Percentiles rank a stretch among this genome's conserved stretches.
phyloP scores from a whole-genome alignment of 2,888 invertebrate species.

The Cerceris rybyensis region DNA sequence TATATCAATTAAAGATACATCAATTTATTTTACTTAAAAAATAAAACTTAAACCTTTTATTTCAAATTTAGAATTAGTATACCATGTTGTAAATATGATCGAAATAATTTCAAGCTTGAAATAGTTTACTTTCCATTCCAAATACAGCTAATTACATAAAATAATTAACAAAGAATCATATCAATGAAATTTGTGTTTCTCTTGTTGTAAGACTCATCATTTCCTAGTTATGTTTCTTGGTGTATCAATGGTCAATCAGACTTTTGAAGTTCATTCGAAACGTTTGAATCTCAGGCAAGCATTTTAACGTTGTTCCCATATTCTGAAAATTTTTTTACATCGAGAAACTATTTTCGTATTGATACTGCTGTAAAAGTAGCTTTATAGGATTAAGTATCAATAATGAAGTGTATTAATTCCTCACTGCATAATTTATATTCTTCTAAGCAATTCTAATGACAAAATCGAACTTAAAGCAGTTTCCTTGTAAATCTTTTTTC shows the following conservation, averaged over 20 bases:
- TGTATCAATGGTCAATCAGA: not conserved
- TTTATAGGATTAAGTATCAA: not conserved
- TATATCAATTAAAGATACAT: no score
- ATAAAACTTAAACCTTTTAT: not conserved
- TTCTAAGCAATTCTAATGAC: no score
- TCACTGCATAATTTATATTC: no score
- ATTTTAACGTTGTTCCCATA: not conserved
- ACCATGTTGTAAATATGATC: no score
- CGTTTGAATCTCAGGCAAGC: slow-evolving; percentile 41
- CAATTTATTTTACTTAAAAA: no score
- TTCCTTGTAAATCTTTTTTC: no score
- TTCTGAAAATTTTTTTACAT: not conserved
- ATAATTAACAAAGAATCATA: not conserved
- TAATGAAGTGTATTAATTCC: not conserved
- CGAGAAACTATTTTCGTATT: slow-evolving; percentile 8
- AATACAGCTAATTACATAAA: not conserved
- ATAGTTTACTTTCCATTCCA: not conserved
- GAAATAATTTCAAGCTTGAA: not conserved
- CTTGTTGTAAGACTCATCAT: not conserved
- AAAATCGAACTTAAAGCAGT: no score
- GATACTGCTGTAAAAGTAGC: not conserved
- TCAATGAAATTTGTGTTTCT: slow-evolving; percentile 6
- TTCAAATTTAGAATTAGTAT: no score
- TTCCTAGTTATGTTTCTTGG: not conserved
- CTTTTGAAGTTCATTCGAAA: slow-evolving; percentile 10